Percentiles rank a stretch among this genome's conserved stretches.
Evolutionary conservation across 2,888 invertebrate genomes (phyloP).

Genomic region (Sphaerophoria rueppellii): DNA sequence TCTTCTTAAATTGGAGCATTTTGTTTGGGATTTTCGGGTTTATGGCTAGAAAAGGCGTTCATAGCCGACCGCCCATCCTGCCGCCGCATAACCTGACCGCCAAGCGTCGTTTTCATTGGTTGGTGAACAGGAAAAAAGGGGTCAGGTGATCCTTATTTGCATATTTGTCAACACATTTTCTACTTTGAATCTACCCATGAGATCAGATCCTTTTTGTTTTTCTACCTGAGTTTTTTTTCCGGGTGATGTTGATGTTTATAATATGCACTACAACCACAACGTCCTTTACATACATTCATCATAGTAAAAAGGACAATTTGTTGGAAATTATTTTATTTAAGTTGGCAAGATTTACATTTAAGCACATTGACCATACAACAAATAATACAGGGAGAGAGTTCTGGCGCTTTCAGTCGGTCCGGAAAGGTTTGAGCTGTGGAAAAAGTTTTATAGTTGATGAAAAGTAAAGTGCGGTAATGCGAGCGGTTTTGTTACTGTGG

Average conservation of each 20-base stretch:
- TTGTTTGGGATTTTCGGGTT: conserved; percentile 67
- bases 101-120: not conserved
- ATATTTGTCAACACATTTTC: conserved; percentile 57
- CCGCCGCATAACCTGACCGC: not conserved
- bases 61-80: not conserved
- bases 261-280: conserved; percentile 14
- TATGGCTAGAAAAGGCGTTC: conserved; percentile 14
- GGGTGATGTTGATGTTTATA: not conserved
- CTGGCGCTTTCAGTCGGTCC: no score
- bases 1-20: conserved; percentile 69
- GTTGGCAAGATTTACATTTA: conserved; percentile 16
- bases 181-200: not conserved
- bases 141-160: conserved; percentile 56
- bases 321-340: conserved; percentile 53
- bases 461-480: conserved; percentile 30
- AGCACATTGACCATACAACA: conserved; percentile 16
- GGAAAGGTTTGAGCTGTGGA: no score
- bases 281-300: not conserved
- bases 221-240: not conserved
- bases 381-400: no score
- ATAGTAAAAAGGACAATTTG: conserved; percentile 43
- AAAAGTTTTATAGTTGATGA: conserved; percentile 11
- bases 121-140: conserved; percentile 15
- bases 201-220: conserved; percentile 5
- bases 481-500: conserved; percentile 21